phyloP scores from a whole-genome alignment of 2,113 vertebrate species.

The Hippoglossus stenolepis region DNA sequence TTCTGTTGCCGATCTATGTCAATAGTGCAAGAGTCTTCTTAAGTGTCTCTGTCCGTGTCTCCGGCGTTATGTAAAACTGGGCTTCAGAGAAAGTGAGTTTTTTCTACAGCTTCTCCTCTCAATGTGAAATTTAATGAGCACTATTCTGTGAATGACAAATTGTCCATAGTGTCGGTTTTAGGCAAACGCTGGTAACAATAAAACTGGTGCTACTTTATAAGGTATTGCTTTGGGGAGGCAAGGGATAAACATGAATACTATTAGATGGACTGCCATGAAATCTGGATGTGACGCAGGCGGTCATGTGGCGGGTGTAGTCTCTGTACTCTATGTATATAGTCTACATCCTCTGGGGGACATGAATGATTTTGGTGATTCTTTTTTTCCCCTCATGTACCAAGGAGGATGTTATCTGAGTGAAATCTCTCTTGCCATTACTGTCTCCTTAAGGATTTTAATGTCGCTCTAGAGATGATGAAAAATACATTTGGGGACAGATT shows the following conservation, averaged over 20 bases:
- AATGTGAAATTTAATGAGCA: constrained; percentile 37
- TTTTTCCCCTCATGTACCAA: too few species aligned
- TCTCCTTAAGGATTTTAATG: too few species aligned
- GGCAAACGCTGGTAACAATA: background rate
- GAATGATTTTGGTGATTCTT: too few species aligned
- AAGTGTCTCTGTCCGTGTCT: background rate
- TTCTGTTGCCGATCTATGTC: constrained; percentile 15
- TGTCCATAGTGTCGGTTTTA: constrained; percentile 6
- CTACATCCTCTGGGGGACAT: too few species aligned
- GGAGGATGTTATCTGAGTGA: too few species aligned
- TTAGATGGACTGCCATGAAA: background rate
- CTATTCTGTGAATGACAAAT: constrained; percentile 27
- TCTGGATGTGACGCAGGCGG: background rate
- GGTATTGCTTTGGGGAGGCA: background rate
- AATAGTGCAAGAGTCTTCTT: constrained; percentile 5
- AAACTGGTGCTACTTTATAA: background rate
- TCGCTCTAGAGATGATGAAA: too few species aligned
- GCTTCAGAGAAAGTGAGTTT: constrained; percentile 20
- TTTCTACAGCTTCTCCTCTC: background rate
- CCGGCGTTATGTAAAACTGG: constrained; percentile 4
- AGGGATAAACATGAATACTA: background rate
- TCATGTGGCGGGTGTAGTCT: background rate
- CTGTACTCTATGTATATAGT: too few species aligned
- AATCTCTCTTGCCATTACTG: too few species aligned
- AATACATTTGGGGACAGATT: too few species aligned